Conservation (phyloP, 2,888 invertebrate species). For the Stenodera caucasica region DNA sequence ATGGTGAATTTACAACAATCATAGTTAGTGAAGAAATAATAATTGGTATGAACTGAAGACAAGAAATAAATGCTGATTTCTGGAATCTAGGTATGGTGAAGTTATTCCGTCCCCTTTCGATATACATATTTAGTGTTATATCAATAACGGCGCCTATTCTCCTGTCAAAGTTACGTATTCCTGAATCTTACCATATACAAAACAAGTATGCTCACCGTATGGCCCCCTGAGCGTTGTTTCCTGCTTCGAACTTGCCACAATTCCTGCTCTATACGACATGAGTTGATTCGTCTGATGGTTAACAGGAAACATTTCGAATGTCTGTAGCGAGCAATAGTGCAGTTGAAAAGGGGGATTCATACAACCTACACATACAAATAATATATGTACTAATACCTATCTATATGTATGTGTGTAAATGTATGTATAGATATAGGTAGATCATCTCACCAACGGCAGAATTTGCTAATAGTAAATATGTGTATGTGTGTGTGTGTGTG, state of each 20-base stretch:
- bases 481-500: not conserved
- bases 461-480: not conserved
- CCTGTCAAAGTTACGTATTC: not conserved
- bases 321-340: slow-evolving; percentile 1
- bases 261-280: not conserved
- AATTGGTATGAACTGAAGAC: no score
- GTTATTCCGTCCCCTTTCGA: no score
- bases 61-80: no score
- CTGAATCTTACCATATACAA: not conserved
- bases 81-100: no score
- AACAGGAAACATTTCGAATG: slow-evolving; percentile 5
- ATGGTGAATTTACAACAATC: not conserved
- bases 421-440: not conserved
- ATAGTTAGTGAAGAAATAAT: not conserved
- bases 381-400: no score
- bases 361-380: not conserved
- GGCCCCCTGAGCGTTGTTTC: slow-evolving; percentile 1
- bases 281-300: not conserved
- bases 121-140: no score
- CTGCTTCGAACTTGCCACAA: not conserved
- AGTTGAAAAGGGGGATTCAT: not conserved
- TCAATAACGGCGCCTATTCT: not conserved
- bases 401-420: no score
- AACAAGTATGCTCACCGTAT: not conserved
- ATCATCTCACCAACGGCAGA: not conserved